Base-by-base conservation (phyloP, 2,113 vertebrate species). In the Verasper variegatus region DNA sequence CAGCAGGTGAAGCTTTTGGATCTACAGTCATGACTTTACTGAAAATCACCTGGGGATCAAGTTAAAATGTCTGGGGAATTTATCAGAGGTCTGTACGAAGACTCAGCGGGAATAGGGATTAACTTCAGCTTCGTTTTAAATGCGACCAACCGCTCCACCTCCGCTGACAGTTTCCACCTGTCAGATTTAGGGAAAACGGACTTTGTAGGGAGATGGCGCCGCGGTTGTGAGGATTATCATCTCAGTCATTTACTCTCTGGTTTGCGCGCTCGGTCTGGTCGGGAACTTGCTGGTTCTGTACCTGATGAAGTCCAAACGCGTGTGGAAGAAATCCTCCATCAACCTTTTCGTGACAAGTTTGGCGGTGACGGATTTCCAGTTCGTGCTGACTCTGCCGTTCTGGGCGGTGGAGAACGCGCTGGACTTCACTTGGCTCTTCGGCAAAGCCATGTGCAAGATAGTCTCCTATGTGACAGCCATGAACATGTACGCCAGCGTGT, bases 401-500 rank as follows among this genome's bases (percentile, higher is more conserved):
- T 99, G 97, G 97, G 98, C 98, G 0, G 96, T 98, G 91, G 98
- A 99, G 76, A 98, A 97, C 0, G 97, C 97, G 0, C 81, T 98
- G 79, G 98, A 99, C 91, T 99, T 99, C 90, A 95, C 93, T 5
- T 98, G 98, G 98, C 95, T 96, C 13, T 99, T 98, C 0, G 98
- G 98, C 3, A 96, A 94, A 71, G 95, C 95, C 10, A 98, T 99
- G 97, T 99, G 98, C 76, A 99, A 99, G 92, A 95, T 97, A 0
- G 96, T 99, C 4, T 97, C 96, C 0, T 94, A 96, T 1, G 96
- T 98, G 80, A 99, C 97, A 0, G 96, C 97, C 2, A 96, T 97
- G 95, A 99, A 97, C 89, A 99, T 99, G 98, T 98, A 98, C 10
- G 97, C 97, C 78, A 98, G 98, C 54, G 98, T 99, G n/a, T 99